Evolutionary conservation across 2,888 invertebrate genomes (phyloP).

Genomic region (Melanchra persicariae): DNA sequence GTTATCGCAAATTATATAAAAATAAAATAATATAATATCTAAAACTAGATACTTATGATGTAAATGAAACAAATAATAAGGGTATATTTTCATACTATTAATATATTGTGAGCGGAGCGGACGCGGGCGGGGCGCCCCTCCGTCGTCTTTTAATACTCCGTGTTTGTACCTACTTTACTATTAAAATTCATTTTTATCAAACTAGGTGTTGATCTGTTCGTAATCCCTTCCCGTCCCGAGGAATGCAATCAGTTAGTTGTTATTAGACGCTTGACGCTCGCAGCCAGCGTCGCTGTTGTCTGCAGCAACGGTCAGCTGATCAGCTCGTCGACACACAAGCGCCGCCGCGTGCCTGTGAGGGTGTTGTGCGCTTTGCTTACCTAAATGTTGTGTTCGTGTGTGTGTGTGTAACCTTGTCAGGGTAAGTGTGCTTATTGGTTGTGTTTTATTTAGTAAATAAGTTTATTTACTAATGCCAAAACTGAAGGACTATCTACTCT

Average conservation of each 20-base stretch:
- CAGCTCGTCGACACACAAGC: background rate
- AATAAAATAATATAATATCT: conserved; percentile 60
- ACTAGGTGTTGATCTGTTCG: conserved; percentile 67
- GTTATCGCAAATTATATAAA: conserved; percentile 59
- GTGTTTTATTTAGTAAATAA: conserved; percentile 35
- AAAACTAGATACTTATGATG: conserved; percentile 64
- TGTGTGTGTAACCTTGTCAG: conserved; percentile 48
- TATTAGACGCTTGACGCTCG: background rate
- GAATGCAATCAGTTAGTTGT: conserved; percentile 8
- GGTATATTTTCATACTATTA: conserved; percentile 68
- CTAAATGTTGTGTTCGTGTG: conserved; percentile 57
- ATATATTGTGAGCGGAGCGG: conserved; percentile 70
- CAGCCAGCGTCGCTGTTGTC: conserved; percentile 7
- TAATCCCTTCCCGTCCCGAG: conserved; percentile 43
- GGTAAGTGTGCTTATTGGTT: conserved; percentile 68
- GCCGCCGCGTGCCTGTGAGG: conserved; percentile 36
- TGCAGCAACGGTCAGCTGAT: background rate
- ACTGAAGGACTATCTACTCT: background rate
- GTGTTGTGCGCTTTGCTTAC: conserved; percentile 69
- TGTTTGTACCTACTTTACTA: conserved; percentile 74
- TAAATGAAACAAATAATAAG: conserved; percentile 69
- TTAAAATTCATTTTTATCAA: conserved; percentile 78
- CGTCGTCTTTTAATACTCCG: conserved; percentile 65
- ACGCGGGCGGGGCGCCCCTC: conserved; percentile 37
- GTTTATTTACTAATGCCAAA: background rate